Conservation (phyloP, 2,888 invertebrate species). For the Helicoverpa assulta region DNA sequence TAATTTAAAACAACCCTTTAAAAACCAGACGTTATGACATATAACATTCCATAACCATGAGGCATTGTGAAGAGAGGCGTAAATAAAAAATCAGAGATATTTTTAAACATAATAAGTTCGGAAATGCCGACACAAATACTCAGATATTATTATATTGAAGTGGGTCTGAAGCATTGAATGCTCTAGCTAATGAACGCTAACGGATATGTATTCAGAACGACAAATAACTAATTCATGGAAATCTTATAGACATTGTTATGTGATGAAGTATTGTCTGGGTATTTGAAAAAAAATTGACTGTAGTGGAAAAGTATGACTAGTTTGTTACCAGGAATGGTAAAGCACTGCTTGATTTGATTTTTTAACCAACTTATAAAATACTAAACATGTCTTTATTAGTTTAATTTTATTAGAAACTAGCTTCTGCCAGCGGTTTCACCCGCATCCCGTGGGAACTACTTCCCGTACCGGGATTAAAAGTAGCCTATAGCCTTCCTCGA, state of each 20-base stretch:
- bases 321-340: too few species aligned
- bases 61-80: not conserved
- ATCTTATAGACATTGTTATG: slow-evolving; percentile 25
- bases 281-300: not conserved
- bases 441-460: too few species aligned
- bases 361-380: too few species aligned
- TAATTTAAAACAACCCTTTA: too few species aligned
- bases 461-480: too few species aligned
- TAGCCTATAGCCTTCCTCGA: too few species aligned
- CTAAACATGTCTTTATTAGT: too few species aligned
- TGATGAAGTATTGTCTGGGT: slow-evolving; percentile 38
- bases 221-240: slow-evolving; percentile 56
- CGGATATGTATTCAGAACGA: slow-evolving; percentile 52
- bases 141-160: slow-evolving; percentile 60
- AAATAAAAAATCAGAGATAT: slow-evolving; percentile 40
- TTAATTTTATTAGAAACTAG: too few species aligned
- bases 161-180: slow-evolving; percentile 59
- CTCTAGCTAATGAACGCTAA: slow-evolving; percentile 55
- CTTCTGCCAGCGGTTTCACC: too few species aligned
- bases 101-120: slow-evolving; percentile 51
- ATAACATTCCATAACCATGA: not conserved
- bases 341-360: too few species aligned
- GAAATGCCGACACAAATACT: slow-evolving; percentile 60
- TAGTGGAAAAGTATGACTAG: not conserved
- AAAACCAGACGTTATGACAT: too few species aligned